Base-by-base conservation (phyloP, 2,113 vertebrate species). In the Seriola dumerili region DNA sequence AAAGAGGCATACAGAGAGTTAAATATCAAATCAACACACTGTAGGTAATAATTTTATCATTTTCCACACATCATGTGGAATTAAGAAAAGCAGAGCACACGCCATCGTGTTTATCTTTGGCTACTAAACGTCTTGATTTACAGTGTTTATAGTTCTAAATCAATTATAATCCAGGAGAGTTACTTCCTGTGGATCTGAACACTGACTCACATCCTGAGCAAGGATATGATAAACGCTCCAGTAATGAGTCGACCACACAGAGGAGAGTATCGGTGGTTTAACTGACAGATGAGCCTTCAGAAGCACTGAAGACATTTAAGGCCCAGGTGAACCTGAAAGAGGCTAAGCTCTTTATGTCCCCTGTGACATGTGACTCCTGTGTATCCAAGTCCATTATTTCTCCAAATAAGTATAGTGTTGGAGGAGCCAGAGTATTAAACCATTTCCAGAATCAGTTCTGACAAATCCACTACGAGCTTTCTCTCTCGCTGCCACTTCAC, bases 391-490 rank as follows among this genome's bases (percentile, higher is more conserved):
- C 11, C 14, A 65, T 29, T 29, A 32, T 75, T 83, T 70, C 16
- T 38, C 32, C 58, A 72, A 29, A 65, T 75, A 68, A 68, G n/a
- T 82, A 46, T 42, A 6, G n/a, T 1, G n/a, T 61, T 46, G 57
- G 63, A 52, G 38, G 61, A 58, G 71, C 19, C 77, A 6, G 32
- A 38, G 62, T 64, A 52, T 32, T n/a, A 57, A 34, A 58, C 68
- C 38, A 66, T 74, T 74, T 67, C 21, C 17, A 25, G n/a, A 76
- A 80, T 83, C 59, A 50, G 16, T 69, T 86, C 50, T 59, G 59
- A 79, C 71, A 78, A 72, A 70, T 79, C 77, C 64, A 83, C n/a
- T 32, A 13, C 19, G 23, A 71, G 54, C 57, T 38, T 48, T 67
- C 54, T 75, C 50, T 48, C 29, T 65, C 62, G 32, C 46, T 50